phyloP scores from a whole-genome alignment of 2,797 vertebrate genomes.

The Hydrocynus forskahlii region DNA sequence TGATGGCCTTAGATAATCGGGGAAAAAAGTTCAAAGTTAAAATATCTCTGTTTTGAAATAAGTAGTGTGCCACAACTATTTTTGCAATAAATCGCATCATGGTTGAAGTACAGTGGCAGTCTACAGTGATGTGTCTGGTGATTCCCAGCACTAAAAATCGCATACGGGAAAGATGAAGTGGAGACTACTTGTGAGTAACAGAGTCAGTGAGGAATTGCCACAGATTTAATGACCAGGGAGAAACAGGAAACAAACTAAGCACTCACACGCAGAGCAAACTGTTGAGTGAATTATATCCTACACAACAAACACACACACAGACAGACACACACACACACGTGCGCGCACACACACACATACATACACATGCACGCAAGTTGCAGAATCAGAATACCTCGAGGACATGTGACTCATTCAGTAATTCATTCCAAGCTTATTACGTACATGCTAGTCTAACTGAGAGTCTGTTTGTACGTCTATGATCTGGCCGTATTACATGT shows the following conservation, averaged over 20 bases:
- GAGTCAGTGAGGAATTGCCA: not conserved
- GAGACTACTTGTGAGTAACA: not conserved
- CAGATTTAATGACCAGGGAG: not conserved
- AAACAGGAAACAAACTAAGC: slow-evolving; percentile 4
- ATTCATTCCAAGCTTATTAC: not conserved
- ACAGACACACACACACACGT: not conserved
- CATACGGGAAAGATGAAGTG: not conserved
- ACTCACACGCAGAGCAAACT: not conserved
- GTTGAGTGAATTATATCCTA: slow-evolving; percentile 14
- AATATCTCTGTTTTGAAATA: no score
- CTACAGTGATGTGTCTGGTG: no score
- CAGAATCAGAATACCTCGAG: not conserved
- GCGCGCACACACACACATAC: not conserved
- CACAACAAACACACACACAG: not conserved
- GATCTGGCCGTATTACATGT: not conserved
- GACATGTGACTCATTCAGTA: slow-evolving; percentile 15
- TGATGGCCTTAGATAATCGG: no score
- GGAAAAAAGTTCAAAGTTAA: no score
- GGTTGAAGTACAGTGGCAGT: no score
- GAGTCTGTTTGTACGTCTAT: slow-evolving; percentile 7
- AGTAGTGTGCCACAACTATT: no score
- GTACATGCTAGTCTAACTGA: slow-evolving; percentile 13
- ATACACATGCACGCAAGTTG: no score
- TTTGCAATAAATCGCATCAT: no score
- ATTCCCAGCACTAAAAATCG: no score